Evolutionary conservation across 1,140 invertebrate species (phyloP), one percentile per base, ranked within the genome.

Genomic region (Micrasema longulum): DNA sequence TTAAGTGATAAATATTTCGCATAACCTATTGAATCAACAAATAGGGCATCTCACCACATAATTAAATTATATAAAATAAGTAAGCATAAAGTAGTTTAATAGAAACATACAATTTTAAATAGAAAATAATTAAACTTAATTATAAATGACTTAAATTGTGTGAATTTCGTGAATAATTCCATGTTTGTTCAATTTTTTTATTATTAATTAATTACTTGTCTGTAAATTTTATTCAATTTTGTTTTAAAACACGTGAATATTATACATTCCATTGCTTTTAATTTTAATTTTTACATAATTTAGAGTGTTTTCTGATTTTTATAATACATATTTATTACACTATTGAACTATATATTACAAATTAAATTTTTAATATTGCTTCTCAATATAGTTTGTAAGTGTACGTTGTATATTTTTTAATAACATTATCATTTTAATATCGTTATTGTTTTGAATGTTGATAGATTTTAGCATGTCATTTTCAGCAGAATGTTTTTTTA

Each of bases 1-100:
- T n/a, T n/a, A n/a, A n/a, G n/a, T 36, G 18, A 47, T 69, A 62
- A 69, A 26, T 48, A 62, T 14, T 35, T 22, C 45, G 60, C 60
- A 50, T 48, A 48, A 69, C 47, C 14, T 62, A 69, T 50, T 48
- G 62, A 69, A 43, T 55, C 35, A 43, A 69, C 41, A 62, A 57
- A 48, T 63, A 63, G 57, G 68, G 41, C 36, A 50, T 62, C 55
- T 69, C 53, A 69, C 68, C 52, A 69, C 23, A 69, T 57, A 69
- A n/a, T n/a, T 57, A 62, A 20, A 45, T 41, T 12, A 57, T 31
- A 23, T 48, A 31, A 50, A 57, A 9, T 62, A 62, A 60, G 18
- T 38, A 62, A 69, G 68, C 31, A 48, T 69, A 69, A 69, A 60
- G 68, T 69, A 69, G 68, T 50, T 23, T 69, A 69, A 47, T 69